phyloP scores from a whole-genome alignment of 2,797 vertebrate genomes.

The Nasua narica region DNA sequence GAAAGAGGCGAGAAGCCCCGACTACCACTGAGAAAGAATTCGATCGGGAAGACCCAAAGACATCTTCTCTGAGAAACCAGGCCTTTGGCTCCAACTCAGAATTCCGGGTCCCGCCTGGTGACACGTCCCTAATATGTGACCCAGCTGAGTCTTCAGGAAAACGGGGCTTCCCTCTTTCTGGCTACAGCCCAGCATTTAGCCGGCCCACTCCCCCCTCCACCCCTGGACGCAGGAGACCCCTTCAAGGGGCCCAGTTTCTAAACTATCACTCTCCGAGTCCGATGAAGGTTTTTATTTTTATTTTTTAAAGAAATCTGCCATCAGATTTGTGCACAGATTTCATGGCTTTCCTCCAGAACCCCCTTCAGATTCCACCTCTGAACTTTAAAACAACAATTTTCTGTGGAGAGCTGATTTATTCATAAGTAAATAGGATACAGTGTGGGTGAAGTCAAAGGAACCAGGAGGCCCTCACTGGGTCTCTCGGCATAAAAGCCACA shows the following conservation, averaged over 20 bases:
- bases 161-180: neutral
- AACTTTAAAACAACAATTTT: constrained; percentile 87
- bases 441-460: constrained; percentile 86
- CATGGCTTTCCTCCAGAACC: constrained; percentile 74
- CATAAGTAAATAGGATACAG: constrained; percentile 87
- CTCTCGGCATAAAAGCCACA: constrained; percentile 91
- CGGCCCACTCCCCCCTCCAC: constrained; percentile 3
- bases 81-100: neutral
- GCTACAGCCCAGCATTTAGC: neutral
- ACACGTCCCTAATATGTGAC: rapidly evolving
- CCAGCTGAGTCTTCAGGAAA: neutral
- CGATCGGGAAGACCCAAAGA: neutral
- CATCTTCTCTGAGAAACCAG: neutral
- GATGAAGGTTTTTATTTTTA: neutral
- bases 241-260: neutral
- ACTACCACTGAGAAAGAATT: rapidly evolving
- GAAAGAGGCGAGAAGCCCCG: neutral
- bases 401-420: constrained; percentile 87
- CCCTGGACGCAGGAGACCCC: neutral
- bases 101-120: rapidly evolving
- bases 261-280: neutral
- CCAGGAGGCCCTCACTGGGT: constrained; percentile 92
- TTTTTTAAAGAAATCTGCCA: neutral
- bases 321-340: constrained; percentile 61
- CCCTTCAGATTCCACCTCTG: constrained; percentile 81